phyloP scores from a whole-genome alignment of 2,888 invertebrate genomes.

The Helleia helle region DNA sequence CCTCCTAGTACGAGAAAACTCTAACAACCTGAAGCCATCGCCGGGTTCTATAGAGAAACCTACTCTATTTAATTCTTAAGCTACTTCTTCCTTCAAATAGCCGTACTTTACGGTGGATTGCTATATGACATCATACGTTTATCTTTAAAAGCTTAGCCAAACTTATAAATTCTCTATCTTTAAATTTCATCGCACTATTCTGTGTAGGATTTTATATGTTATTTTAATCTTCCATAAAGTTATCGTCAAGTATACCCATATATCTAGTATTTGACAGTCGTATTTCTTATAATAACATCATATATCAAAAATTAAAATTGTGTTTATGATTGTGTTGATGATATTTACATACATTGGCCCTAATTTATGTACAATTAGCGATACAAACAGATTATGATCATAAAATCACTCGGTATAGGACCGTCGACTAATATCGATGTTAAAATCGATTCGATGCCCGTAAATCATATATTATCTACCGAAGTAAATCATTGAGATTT shows the following conservation, averaged over 20 bases:
- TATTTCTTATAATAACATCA: background rate
- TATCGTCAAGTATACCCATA: background rate
- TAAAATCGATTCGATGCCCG: slow-evolving; percentile 32
- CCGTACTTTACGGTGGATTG: too few relatives aligned
- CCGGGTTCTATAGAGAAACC: too few relatives aligned
- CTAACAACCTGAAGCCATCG: too few relatives aligned
- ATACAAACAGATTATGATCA: background rate
- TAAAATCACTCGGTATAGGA: slow-evolving; percentile 1
- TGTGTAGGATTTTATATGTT: too few relatives aligned
- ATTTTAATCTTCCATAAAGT: background rate
- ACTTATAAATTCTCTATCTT: too few relatives aligned
- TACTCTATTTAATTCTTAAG: too few relatives aligned
- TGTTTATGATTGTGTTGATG: background rate
- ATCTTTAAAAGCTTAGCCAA: too few relatives aligned
- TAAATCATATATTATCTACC: slow-evolving; percentile 35
- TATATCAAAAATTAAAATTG: background rate
- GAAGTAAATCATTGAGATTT: background rate
- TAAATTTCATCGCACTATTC: too few relatives aligned
- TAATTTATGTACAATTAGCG: slow-evolving; percentile 2
- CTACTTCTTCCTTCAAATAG: too few relatives aligned
- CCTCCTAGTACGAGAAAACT: too few relatives aligned
- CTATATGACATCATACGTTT: too few relatives aligned
- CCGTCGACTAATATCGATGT: slow-evolving; percentile 29
- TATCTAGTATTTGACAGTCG: background rate
- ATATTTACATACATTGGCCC: background rate